Evolutionary conservation across 2,888 invertebrate species (phyloP).

Genomic region (Melanchra persicariae): DNA sequence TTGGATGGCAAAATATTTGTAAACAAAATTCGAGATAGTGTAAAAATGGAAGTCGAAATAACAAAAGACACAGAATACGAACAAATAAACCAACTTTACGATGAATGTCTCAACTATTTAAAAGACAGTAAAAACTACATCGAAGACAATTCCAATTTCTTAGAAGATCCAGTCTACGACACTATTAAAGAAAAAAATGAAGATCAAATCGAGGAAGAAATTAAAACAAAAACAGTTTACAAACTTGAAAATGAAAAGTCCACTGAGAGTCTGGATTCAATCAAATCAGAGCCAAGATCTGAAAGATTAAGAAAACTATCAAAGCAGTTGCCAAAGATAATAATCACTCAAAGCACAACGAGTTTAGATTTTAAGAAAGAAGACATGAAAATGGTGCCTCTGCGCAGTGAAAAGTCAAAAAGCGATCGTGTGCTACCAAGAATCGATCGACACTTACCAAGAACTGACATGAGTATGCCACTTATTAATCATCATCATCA

Average conservation of each 20-base stretch:
- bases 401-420: conserved; percentile 35
- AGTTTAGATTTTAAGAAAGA: conserved; percentile 73
- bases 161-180: conserved; percentile 75
- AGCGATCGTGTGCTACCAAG: conserved; percentile 41
- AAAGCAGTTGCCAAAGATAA: conserved; percentile 84
- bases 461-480: conserved; percentile 44
- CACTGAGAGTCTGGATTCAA: conserved; percentile 75
- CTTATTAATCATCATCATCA: conserved; percentile 24
- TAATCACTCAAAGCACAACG: conserved; percentile 84
- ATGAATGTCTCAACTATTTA: conserved; percentile 85
- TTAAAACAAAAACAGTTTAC: conserved; percentile 66
- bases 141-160: conserved; percentile 26
- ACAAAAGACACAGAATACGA: conserved; percentile 73
- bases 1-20: not conserved
- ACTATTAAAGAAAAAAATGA: conserved; percentile 68
- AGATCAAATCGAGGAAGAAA: conserved; percentile 53
- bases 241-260: conserved; percentile 80
- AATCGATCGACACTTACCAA: conserved; percentile 35
- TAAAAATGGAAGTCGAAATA: conserved; percentile 68
- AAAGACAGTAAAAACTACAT: conserved; percentile 54
- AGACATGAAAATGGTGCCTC: conserved; percentile 30
- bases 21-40: not conserved
- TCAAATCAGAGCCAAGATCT: conserved; percentile 76
- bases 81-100: conserved; percentile 82
- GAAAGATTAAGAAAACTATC: conserved; percentile 83